Evolutionary conservation across 2,113 vertebrate species (phyloP).

Genomic region (Centropus unirufus): DNA sequence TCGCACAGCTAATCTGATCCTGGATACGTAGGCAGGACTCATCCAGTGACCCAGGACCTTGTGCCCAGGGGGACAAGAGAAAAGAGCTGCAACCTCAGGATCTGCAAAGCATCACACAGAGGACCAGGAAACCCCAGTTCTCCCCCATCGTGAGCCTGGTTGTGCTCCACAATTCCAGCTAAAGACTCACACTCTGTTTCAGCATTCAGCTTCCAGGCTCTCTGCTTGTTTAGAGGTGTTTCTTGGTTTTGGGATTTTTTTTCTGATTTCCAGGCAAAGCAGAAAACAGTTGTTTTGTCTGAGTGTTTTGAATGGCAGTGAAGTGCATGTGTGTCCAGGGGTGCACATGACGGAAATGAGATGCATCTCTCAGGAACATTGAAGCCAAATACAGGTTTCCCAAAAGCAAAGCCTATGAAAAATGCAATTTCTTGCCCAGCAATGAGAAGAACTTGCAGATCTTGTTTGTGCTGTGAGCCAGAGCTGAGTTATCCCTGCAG

Average conservation of each 20-base stretch:
- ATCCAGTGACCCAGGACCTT: neutral
- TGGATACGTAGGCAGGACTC: neutral
- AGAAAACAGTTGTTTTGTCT: neutral
- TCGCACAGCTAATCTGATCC: neutral
- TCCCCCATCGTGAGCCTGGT: neutral
- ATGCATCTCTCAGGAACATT: neutral
- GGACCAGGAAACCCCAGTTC: neutral
- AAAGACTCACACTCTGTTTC: neutral
- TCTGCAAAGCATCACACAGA: neutral
- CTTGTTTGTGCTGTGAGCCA: fast-evolving
- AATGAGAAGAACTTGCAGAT: neutral
- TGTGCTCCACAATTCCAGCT: neutral
- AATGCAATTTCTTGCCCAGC: neutral
- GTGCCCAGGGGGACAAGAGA: neutral
- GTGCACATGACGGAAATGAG: neutral
- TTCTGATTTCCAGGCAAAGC: neutral
- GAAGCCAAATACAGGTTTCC: neutral
- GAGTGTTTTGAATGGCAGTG: neutral
- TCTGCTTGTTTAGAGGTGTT: neutral
- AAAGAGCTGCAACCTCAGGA: neutral
- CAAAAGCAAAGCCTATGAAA: neutral
- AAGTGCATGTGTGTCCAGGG: fast-evolving
- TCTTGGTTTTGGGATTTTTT: neutral
- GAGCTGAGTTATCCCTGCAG: neutral
- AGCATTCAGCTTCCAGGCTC: neutral